Conservation (phyloP, 2,888 invertebrate genomes). For the Aricia artaxerxes region DNA sequence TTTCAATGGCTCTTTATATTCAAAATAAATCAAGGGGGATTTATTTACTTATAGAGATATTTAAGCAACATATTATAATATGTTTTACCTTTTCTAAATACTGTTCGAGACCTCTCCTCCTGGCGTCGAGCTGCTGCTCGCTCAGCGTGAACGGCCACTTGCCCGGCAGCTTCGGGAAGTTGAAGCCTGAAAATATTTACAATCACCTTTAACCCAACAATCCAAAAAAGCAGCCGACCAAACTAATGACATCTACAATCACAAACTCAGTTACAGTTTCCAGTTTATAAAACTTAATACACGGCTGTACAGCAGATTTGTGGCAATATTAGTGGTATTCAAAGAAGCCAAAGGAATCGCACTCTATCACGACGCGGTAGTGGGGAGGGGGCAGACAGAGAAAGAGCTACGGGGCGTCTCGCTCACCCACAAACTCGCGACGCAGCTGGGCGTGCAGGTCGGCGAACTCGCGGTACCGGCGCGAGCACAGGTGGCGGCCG, state of each 20-base stretch:
- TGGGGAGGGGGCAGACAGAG: neutral
- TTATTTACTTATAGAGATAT: no score
- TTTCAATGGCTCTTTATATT: no score
- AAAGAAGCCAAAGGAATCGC: no score
- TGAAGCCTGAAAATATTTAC: constrained; percentile 83
- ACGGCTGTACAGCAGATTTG: no score
- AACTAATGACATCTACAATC: no score
- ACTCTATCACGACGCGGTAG: neutral
- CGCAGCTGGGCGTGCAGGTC: constrained; percentile 92
- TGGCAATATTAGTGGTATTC: no score
- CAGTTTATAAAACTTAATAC: no score
- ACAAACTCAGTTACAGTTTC: no score
- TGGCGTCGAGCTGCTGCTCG: constrained; percentile 97
- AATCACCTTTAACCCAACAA: neutral
- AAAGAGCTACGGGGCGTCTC: neutral
- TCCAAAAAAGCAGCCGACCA: no score
- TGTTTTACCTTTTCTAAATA: constrained; percentile 92
- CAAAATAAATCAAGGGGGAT: no score
- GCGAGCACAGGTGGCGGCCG: constrained; percentile 96
- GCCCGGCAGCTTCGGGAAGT: constrained; percentile 98
- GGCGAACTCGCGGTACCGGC: constrained; percentile 97
- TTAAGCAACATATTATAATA: neutral
- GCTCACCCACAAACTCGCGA: constrained; percentile 92
- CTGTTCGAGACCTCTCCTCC: constrained; percentile 96
- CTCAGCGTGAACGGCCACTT: constrained; percentile 99